Percentiles rank a stretch among this genome's conserved stretches.
phyloP scores from a whole-genome alignment of 2,113 vertebrate species.

The Uria aalge region DNA sequence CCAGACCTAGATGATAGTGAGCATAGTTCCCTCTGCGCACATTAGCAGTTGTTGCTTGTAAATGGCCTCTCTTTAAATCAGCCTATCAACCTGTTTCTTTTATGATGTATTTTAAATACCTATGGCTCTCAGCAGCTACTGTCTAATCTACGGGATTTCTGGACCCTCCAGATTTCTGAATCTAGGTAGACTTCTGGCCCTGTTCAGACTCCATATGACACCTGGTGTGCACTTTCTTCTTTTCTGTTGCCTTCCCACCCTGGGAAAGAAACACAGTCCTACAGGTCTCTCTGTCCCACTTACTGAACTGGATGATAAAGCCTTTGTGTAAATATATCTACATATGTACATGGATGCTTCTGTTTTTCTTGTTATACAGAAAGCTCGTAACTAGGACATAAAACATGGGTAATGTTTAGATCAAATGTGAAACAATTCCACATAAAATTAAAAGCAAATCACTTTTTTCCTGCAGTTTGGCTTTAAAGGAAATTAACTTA shows the following conservation, averaged over 20 bases:
- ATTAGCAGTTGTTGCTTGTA: background rate
- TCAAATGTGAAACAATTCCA: background rate
- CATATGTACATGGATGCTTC: background rate
- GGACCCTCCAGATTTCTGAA: background rate
- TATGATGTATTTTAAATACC: background rate
- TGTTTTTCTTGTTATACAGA: background rate
- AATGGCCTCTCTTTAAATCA: background rate
- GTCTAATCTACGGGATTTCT: background rate
- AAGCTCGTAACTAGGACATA: background rate
- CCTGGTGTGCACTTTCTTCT: background rate
- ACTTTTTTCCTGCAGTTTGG: background rate
- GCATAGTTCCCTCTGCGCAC: background rate
- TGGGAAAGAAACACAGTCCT: background rate
- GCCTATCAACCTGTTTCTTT: too few species aligned
- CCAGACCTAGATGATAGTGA: background rate
- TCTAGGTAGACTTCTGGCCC: background rate
- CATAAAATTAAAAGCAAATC: conserved; percentile 30
- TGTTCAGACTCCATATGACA: background rate
- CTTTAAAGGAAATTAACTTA: conserved; percentile 49
- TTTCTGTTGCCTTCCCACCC: background rate
- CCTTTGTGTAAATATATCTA: background rate
- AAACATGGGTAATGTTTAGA: background rate
- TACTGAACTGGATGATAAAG: background rate
- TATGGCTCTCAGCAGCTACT: background rate
- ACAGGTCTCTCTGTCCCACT: background rate